Evolutionary conservation across 2,888 invertebrate genomes (phyloP), one percentile per base, ranked within the genome.

Genomic region (Gerris lacustris): DNA sequence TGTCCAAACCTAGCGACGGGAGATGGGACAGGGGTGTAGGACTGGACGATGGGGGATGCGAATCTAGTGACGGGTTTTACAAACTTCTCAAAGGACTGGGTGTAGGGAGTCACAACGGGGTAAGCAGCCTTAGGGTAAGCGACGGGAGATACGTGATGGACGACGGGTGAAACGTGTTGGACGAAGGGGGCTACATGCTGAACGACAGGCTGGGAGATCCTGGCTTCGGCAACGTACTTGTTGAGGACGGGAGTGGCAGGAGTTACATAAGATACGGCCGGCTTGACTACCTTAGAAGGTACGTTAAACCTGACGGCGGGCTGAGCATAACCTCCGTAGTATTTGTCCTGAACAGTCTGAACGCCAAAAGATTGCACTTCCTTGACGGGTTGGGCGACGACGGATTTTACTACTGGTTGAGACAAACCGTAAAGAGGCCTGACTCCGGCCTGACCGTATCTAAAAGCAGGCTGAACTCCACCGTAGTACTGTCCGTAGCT

Each of bases 201-300:
- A 11, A 55, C 55, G 9, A 55, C 55, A 55, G 55, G 55, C 55
- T 55, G 55, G 55, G 15, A 55, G 9, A 11, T 9, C 15, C 55
- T 55, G 55, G 55, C 15, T 55, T 55, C 55, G 15, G 15, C 55
- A 31, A 31, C 31, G 31, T 31, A 31, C 31, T 31, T 31, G 31
- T 31, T 31, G 31, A 31, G 31, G 31, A 31, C 31, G 31, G 31
- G 31, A 31, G 31, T 31, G 31, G 31, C 31, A 4, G 55, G 55
- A 15, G 9, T 9, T 55, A 55, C 55, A 55, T 55, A 55, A 55
- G 55, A 15, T 5, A 55, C 55, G 9, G 15, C 55, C 15, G 55
- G 55, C 55, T 55, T 55, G 55, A 55, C 55, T 55, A 55, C 55
- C 15, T 55, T 55, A 55, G 55, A 55, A 15, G 55, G 55, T 55